These are phyloP conservation scores for Phoeniculus purpureus DNA, from an alignment of 2,797 vertebrate species.

Conservation along the genomic window DNA sequence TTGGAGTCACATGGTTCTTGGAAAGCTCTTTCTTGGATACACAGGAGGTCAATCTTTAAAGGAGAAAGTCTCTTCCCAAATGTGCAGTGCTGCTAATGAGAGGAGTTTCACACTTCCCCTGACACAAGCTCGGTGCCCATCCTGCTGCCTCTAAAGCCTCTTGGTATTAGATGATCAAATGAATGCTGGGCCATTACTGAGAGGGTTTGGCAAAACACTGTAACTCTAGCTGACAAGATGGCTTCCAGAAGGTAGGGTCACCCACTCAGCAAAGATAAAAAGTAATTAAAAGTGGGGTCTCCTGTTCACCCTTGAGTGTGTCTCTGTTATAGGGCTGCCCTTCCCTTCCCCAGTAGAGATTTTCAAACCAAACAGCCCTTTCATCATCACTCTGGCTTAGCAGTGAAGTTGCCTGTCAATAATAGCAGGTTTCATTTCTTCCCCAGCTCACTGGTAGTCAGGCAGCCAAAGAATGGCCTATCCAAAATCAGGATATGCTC, in stretches of 20 bases:
- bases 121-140: background rate
- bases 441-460: constrained; percentile 46
- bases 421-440: constrained; percentile 44
- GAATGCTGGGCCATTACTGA: background rate
- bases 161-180: background rate
- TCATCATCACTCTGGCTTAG: constrained; percentile 3
- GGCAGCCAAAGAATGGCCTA: constrained; percentile 37
- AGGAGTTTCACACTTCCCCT: constrained; percentile 32
- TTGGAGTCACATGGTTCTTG: constrained; percentile 48
- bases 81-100: background rate
- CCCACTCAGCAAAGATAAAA: background rate
- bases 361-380: constrained; percentile 30
- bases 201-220: background rate
- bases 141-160: background rate
- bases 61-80: background rate
- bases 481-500: constrained; percentile 57
- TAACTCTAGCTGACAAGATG: background rate
- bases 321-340: background rate
- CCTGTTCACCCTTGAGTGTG: background rate
- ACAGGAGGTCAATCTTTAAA: constrained; percentile 31
- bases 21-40: constrained; percentile 33
- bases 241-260: background rate
- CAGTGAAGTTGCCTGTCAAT: constrained; percentile 7
- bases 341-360: background rate
- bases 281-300: background rate